phyloP scores from a whole-genome alignment of 2,888 invertebrate genomes.

The Scaptomyza polygonia region DNA sequence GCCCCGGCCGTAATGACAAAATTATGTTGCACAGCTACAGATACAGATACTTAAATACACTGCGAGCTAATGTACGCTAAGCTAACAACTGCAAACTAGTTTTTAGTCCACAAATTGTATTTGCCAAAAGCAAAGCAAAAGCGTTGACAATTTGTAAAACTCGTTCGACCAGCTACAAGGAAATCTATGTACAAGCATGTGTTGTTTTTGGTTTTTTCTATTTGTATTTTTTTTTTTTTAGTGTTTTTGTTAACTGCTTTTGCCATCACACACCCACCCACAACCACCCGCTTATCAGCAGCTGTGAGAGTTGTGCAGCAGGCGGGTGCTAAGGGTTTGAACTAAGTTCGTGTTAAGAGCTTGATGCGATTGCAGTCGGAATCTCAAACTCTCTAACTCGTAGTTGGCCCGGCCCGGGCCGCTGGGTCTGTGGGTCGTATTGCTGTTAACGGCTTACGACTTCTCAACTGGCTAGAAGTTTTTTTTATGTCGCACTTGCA shows the following conservation, averaged over 20 bases:
- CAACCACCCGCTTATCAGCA: slow-evolving; percentile 44
- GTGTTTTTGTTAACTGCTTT: slow-evolving; percentile 27
- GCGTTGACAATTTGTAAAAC: slow-evolving; percentile 77
- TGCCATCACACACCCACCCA: slow-evolving; percentile 3
- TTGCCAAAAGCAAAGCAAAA: slow-evolving; percentile 63
- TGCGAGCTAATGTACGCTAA: slow-evolving; percentile 29
- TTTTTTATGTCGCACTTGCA: slow-evolving; percentile 49
- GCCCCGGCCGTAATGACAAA: slow-evolving; percentile 69
- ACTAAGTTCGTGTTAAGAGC: slow-evolving; percentile 16
- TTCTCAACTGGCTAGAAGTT: slow-evolving; percentile 66
- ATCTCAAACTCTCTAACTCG: slow-evolving; percentile 5
- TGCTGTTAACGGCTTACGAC: slow-evolving; percentile 60
- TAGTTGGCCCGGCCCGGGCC: neutral
- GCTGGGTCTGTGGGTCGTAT: slow-evolving; percentile 28
- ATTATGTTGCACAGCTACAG: slow-evolving; percentile 70
- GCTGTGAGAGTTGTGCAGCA: slow-evolving; percentile 29
- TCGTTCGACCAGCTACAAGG: slow-evolving; percentile 66
- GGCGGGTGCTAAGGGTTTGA: slow-evolving; percentile 1
- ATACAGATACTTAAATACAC: slow-evolving; percentile 42
- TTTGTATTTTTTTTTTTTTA: too few species aligned
- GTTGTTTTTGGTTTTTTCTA: slow-evolving; percentile 9
- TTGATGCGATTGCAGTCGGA: slow-evolving; percentile 14
- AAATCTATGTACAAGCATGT: slow-evolving; percentile 8
- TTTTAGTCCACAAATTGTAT: slow-evolving; percentile 64
- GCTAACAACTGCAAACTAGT: slow-evolving; percentile 53